Percentiles rank a stretch among this genome's conserved stretches.
These are phyloP conservation scores for Drosophila nr. medialis DNA, from an alignment of 2,888 invertebrate genomes.

Conservation along the genomic window DNA sequence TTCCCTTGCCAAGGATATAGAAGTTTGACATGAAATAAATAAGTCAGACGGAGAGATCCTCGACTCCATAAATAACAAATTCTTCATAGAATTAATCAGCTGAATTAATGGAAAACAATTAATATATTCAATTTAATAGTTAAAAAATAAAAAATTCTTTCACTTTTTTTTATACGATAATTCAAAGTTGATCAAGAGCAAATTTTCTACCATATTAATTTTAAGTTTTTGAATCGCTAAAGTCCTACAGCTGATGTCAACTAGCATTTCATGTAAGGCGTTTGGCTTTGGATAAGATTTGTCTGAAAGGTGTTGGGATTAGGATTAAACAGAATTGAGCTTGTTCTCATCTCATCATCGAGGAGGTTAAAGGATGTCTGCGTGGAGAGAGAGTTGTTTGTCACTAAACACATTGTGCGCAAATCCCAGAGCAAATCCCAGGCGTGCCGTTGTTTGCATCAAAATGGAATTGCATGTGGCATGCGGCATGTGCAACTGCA, in stretches of 20 bases:
- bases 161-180: neutral
- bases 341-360: constrained; percentile 34
- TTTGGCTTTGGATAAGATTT: neutral
- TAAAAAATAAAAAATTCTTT: neutral
- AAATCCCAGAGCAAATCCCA: constrained; percentile 74
- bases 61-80: neutral
- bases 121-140: neutral
- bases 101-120: neutral
- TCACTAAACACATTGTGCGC: constrained; percentile 79
- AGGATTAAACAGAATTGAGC: constrained; percentile 6
- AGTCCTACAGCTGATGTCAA: constrained; percentile 3
- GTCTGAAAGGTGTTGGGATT: neutral
- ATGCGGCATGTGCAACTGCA: constrained; percentile 60
- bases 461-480: constrained; percentile 65
- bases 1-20: neutral
- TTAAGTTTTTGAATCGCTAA: neutral
- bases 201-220: neutral
- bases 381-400: constrained; percentile 38
- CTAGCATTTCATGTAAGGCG: constrained; percentile 46
- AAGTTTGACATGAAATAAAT: neutral
- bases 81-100: neutral
- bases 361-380: neutral
- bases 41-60: neutral
- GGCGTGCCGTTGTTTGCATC: constrained; percentile 65
- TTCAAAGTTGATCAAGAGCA: neutral